Evolutionary conservation across 2,797 vertebrate species (phyloP).

Genomic region (Amblyraja radiata): DNA sequence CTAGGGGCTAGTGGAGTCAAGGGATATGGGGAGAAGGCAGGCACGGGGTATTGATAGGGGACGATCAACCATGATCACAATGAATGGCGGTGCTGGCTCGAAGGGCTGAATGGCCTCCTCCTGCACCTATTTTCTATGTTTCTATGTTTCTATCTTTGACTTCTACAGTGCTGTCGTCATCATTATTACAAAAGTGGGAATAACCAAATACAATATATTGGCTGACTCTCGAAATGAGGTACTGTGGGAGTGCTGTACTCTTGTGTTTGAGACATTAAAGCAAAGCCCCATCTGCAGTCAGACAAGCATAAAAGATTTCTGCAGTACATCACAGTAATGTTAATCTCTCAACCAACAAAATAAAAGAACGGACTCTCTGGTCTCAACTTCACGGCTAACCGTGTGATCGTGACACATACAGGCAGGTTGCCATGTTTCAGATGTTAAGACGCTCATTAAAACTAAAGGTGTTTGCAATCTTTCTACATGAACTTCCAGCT

Average conservation of each 20-base stretch:
- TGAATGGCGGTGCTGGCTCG: too few species aligned
- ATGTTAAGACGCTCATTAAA: neutral
- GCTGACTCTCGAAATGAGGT: neutral
- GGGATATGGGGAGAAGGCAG: too few species aligned
- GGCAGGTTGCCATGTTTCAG: neutral
- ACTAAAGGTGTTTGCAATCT: neutral
- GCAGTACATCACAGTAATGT: neutral
- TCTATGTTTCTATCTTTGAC: too few species aligned
- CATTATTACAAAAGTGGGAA: neutral
- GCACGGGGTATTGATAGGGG: too few species aligned
- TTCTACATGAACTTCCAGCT: neutral
- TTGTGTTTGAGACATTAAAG: neutral
- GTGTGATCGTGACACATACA: neutral
- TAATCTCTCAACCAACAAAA: neutral
- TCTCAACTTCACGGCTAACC: neutral
- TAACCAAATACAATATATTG: neutral
- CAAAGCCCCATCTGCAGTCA: neutral
- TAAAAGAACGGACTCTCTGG: neutral
- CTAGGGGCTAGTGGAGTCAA: too few species aligned
- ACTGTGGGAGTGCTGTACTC: neutral
- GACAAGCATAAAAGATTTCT: neutral
- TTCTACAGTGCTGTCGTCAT: too few species aligned
- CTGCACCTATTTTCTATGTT: too few species aligned
- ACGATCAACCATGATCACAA: too few species aligned
- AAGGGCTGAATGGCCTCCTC: too few species aligned